Evolutionary conservation across 2,113 vertebrate genomes (phyloP), one percentile per base, ranked within the genome.

Genomic region (Ptilorrhoa leucosticta): DNA sequence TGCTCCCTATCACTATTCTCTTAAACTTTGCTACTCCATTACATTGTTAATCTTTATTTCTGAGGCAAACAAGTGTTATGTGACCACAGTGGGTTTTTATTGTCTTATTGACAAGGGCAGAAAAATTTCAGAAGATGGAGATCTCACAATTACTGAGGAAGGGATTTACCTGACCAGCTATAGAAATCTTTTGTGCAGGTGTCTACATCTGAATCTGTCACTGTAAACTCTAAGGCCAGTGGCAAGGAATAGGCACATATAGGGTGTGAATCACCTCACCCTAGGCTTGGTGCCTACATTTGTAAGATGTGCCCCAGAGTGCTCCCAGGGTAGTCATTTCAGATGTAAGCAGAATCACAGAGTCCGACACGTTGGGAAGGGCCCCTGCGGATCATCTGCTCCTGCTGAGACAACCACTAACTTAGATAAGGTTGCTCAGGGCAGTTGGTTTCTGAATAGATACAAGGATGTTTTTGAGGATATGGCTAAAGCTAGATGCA

Each of bases 321-420:
- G 2, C 16, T 23, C 18, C 11, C 22, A 33, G 22, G 19, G 11
- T 5, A 37, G 37, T 21, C 0, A 4, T 35, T 60, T 71, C 44
- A 80, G 15, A 44, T 22, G 4, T 15, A 73, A 85, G 61, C 24
- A 66, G 57, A 89, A 51, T 17, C 7, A 63, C 3, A 9, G 28
- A 31, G n/a, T 40, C 16, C 11, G 31, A 21, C 9, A 13, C 11
- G 10, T 33, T 56, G 51, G 63, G 48, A 70, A 60, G 48, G 26
- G 4, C 5, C 23, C 40, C 31, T 47, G 19, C 0, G 1, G 39
- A 7, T 54, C 31, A 19, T 19, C 14, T 60, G 31, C 22, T 78
- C 24, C 50, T 35, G 7, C 15, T 70, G 50, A 83, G 40, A 71
- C 28, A 45, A 54, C 19, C 21, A 35, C 13, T 33, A 70, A 24